Evolutionary conservation across 2,113 vertebrate genomes (phyloP).

Genomic region (Aix galericulata): DNA sequence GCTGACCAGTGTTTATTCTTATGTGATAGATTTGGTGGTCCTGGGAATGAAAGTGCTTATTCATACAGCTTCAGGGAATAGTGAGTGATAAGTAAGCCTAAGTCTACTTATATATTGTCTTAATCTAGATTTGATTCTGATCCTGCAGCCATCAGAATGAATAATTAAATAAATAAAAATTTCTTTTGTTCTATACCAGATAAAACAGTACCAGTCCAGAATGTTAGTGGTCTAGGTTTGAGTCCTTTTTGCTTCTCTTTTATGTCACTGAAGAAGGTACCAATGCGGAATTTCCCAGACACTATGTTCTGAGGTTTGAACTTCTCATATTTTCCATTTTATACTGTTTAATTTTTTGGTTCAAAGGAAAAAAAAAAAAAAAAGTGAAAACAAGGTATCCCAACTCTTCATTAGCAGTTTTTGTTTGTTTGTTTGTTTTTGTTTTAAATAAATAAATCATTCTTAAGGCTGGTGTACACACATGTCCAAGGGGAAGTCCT

Average conservation of each 20-base stretch:
- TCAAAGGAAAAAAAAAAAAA: not conserved
- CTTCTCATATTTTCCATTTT: not conserved
- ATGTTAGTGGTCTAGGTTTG: not conserved
- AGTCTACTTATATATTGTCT: not conserved
- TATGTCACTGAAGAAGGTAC: not conserved
- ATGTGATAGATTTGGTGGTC: not conserved
- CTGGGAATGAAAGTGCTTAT: not conserved
- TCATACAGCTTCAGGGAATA: not conserved
- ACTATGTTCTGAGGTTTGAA: not conserved
- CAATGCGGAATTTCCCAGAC: not conserved
- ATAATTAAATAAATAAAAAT: not conserved
- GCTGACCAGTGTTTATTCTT: not conserved
- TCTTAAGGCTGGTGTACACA: not conserved
- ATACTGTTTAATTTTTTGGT: not conserved
- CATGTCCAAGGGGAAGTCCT: not conserved
- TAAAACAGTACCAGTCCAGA: not conserved
- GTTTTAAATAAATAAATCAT: not conserved
- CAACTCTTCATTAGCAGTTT: not conserved
- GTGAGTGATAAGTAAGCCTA: not conserved
- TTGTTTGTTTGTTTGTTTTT: not conserved
- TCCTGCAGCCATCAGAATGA: not conserved
- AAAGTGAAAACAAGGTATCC: not conserved
- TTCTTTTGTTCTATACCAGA: not conserved
- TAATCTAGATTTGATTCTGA: not conserved
- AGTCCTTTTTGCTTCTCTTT: not conserved